Evolutionary conservation across 2,113 vertebrate species (phyloP).

Genomic region (Todiramphus chloris): DNA sequence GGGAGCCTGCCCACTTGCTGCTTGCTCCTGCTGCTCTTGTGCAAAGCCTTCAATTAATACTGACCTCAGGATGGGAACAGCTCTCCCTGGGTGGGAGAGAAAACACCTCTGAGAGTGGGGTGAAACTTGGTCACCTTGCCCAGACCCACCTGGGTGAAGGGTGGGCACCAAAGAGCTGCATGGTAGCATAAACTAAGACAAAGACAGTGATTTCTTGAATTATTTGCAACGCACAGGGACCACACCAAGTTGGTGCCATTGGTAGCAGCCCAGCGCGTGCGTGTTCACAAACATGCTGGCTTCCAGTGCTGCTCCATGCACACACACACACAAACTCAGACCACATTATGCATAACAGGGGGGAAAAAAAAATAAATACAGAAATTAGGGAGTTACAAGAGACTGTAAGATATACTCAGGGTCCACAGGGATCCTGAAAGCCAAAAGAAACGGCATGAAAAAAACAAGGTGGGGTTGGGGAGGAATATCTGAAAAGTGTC

Average conservation of each 20-base stretch:
- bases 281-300: background rate
- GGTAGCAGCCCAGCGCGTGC: background rate
- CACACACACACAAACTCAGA: background rate
- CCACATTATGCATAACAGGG: accelerated
- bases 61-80: background rate
- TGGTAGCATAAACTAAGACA: background rate
- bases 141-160: background rate
- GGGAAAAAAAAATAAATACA: background rate
- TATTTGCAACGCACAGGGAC: background rate
- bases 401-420: background rate
- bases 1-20: background rate
- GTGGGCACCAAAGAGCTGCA: background rate
- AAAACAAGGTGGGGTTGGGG: background rate
- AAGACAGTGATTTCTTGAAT: background rate
- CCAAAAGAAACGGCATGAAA: background rate
- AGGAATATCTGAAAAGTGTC: background rate
- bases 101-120: background rate
- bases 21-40: background rate
- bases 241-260: background rate
- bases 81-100: background rate
- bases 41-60: background rate
- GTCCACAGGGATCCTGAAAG: background rate
- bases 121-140: background rate
- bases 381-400: background rate
- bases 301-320: background rate